Percentiles rank a stretch among this genome's conserved stretches.
Conservation (phyloP, 2,113 vertebrate genomes). For the Rhinolophus sinicus region DNA sequence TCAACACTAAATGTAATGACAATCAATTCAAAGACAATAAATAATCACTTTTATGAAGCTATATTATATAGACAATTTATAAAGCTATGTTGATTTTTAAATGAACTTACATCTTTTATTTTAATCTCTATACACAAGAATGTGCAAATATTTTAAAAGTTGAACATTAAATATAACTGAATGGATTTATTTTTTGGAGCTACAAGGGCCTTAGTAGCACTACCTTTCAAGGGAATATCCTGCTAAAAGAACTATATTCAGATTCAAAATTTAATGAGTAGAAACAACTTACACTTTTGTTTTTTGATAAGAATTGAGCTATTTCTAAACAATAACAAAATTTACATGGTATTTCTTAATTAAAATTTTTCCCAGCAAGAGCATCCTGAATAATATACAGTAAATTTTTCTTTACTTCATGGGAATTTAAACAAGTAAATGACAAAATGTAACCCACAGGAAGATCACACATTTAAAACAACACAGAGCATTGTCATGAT, state of each 20-base stretch:
- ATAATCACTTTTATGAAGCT: neutral
- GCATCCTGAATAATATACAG: neutral
- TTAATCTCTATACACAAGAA: neutral
- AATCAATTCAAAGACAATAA: constrained; percentile 12
- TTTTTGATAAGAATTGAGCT: neutral
- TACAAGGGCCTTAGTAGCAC: neutral
- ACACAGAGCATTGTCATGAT: too few relatives aligned
- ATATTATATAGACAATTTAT: neutral
- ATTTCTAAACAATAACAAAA: constrained; percentile 10
- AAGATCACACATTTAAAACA: too few relatives aligned
- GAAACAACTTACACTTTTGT: neutral
- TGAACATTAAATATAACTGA: neutral
- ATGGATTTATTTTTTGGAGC: neutral
- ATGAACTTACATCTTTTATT: neutral
- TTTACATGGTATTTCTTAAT: neutral
- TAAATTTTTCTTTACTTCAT: constrained; percentile 22
- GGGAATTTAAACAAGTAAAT: neutral
- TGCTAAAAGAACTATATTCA: constrained; percentile 1
- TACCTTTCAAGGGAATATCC: neutral
- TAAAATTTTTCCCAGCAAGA: neutral
- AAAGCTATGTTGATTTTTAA: neutral
- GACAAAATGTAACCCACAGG: neutral
- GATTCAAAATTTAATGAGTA: neutral
- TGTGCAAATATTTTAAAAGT: neutral
- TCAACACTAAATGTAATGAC: constrained; percentile 6